Conservation (phyloP, 2,888 invertebrate genomes). For the Habroteleia sp. region DNA sequence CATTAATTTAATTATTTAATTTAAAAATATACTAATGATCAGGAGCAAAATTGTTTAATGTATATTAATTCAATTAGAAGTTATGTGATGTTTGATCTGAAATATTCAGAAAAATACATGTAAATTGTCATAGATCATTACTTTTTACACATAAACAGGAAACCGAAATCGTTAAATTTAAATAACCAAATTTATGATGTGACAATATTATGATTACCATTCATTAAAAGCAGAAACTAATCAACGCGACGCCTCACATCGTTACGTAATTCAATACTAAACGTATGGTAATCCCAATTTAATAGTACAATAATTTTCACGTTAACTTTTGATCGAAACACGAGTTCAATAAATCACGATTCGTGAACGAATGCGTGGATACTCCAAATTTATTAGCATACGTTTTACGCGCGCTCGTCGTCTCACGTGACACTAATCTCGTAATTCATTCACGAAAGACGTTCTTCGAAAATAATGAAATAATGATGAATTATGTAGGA, state of each 20-base stretch:
- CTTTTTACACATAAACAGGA: constrained; percentile 22
- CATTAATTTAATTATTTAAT: too few species aligned
- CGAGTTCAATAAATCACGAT: constrained; percentile 33
- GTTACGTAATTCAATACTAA: constrained; percentile 15
- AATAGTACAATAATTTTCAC: constrained; percentile 48
- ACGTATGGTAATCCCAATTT: constrained; percentile 44
- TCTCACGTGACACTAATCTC: constrained; percentile 43
- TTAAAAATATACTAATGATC: too few species aligned
- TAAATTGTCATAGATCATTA: constrained; percentile 21
- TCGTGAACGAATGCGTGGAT: constrained; percentile 15
- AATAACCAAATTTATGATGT: constrained; percentile 45
- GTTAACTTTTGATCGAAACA: constrained; percentile 50
- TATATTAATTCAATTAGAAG: too few species aligned
- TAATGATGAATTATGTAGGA: constrained; percentile 59
- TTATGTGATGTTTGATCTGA: too few species aligned
- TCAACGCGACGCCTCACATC: not conserved
- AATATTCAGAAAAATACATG: too few species aligned
- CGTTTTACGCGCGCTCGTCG: constrained; percentile 24
- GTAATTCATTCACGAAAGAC: constrained; percentile 41
- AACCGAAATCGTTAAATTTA: constrained; percentile 26
- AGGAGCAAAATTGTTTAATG: too few species aligned
- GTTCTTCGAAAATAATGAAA: constrained; percentile 46
- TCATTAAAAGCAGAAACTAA: constrained; percentile 28
- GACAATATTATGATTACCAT: constrained; percentile 51
- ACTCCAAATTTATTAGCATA: constrained; percentile 35